Conservation (phyloP, 2,113 vertebrate species). For the Rhipidura dahli region DNA sequence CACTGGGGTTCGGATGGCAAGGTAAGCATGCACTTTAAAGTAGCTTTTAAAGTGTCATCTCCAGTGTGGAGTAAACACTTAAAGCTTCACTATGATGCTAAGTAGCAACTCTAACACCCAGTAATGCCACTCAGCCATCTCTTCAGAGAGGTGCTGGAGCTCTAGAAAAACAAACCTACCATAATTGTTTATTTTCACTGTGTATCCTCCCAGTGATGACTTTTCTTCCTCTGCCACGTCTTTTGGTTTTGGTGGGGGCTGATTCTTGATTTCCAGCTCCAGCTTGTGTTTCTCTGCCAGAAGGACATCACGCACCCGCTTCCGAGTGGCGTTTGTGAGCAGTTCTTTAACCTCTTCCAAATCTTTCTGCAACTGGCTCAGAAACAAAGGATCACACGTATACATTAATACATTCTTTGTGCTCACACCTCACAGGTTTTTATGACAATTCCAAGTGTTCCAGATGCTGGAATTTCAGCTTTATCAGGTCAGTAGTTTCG, state of each 20-base stretch:
- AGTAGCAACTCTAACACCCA: not conserved
- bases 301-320: constrained; percentile 81
- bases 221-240: constrained; percentile 74
- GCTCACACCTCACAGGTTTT: not conserved
- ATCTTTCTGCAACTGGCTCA: constrained; percentile 84
- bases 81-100: not conserved
- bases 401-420: accelerated
- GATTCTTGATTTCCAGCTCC: constrained; percentile 85
- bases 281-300: constrained; percentile 85
- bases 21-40: accelerated
- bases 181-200: constrained; percentile 94
- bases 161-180: constrained; percentile 71
- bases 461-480: accelerated
- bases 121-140: not conserved
- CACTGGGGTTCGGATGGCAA: accelerated
- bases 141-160: not conserved
- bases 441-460: not conserved
- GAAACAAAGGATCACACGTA: not conserved
- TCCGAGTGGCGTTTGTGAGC: constrained; percentile 79
- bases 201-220: constrained; percentile 75
- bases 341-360: constrained; percentile 84
- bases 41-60: not conserved
- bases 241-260: constrained; percentile 77
- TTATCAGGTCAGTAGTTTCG: not conserved
- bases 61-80: not conserved